Percentiles rank a stretch among this genome's conserved stretches.
These are phyloP conservation scores for Notospermus geniculatus DNA, from an alignment of 1,140 invertebrate genomes.

Conservation along the genomic window DNA sequence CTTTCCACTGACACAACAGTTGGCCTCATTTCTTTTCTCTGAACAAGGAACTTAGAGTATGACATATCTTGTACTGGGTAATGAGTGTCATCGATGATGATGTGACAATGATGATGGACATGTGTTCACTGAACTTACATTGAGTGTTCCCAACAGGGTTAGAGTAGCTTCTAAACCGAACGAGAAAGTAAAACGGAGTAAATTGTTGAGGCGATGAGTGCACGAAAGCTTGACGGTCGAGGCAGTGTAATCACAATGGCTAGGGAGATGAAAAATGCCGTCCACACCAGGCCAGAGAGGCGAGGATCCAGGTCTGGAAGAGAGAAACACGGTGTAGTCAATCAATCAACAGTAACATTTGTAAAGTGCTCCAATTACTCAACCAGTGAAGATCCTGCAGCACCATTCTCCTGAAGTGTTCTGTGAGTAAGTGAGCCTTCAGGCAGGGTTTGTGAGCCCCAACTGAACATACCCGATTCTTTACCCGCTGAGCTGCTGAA, in stretches of 20 bases:
- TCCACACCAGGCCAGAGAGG: conserved; percentile 83
- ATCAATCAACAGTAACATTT: too few relatives aligned
- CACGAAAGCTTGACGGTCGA: conserved; percentile 73
- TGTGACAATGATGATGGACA: background rate
- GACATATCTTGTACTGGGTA: too few relatives aligned
- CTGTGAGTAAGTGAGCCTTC: too few relatives aligned
- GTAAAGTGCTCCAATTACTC: too few relatives aligned
- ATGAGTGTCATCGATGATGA: background rate
- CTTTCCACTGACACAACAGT: too few relatives aligned
- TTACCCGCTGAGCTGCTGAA: conserved; percentile 67
- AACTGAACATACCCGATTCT: background rate
- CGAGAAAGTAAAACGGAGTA: conserved; percentile 80
- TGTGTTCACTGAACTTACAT: conserved; percentile 59
- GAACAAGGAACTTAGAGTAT: too few relatives aligned
- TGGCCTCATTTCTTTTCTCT: too few relatives aligned
- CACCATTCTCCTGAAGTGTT: too few relatives aligned
- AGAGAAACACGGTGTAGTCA: conserved; percentile 17
- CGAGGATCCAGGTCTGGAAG: conserved; percentile 74
- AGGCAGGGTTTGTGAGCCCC: too few relatives aligned
- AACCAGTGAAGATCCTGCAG: too few relatives aligned
- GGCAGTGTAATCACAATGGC: conserved; percentile 78
- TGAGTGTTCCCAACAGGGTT: conserved; percentile 78
- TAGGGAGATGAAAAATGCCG: conserved; percentile 72
- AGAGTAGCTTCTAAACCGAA: conserved; percentile 88
- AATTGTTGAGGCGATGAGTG: conserved; percentile 77